Percentiles rank a stretch among this genome's conserved stretches.
Evolutionary conservation across 2,113 vertebrate species (phyloP).

Genomic region (Xenopus borealis): DNA sequence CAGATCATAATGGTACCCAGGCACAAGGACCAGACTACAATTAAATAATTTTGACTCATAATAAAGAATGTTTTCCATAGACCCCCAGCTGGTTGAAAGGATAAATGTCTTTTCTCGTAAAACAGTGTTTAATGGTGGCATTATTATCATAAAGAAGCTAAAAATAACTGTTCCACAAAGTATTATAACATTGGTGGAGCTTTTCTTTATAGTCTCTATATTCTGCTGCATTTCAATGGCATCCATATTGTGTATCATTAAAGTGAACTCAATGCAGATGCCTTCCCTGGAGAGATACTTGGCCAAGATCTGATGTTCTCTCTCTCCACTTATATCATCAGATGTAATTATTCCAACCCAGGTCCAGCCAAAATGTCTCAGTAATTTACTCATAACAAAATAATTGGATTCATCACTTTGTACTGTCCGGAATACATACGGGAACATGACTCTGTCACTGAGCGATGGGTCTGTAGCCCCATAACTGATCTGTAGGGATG

Average conservation of each 20-base stretch:
- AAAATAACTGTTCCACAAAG: background rate
- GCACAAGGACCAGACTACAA: constrained; percentile 8
- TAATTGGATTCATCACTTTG: no score
- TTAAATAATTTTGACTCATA: background rate
- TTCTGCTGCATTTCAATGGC: no score
- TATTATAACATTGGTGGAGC: background rate
- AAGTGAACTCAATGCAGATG: constrained; percentile 23
- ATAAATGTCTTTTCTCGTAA: constrained; percentile 3
- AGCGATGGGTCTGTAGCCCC: no score
- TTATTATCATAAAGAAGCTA: background rate
- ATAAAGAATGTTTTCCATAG: background rate
- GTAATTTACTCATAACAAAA: no score
- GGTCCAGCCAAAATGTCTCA: no score
- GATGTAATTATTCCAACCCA: no score
- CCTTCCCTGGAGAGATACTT: background rate
- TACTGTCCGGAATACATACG: no score
- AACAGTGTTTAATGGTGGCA: background rate
- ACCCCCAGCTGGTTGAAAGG: background rate
- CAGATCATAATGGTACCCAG: background rate
- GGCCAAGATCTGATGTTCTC: background rate
- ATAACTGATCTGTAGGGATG: no score
- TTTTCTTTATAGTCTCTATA: background rate
- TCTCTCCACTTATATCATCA: no score
- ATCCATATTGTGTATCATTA: no score
- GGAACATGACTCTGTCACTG: no score